These are phyloP conservation scores for Timema cristinae DNA, from an alignment of 2,888 invertebrate species.

Conservation along the genomic window DNA sequence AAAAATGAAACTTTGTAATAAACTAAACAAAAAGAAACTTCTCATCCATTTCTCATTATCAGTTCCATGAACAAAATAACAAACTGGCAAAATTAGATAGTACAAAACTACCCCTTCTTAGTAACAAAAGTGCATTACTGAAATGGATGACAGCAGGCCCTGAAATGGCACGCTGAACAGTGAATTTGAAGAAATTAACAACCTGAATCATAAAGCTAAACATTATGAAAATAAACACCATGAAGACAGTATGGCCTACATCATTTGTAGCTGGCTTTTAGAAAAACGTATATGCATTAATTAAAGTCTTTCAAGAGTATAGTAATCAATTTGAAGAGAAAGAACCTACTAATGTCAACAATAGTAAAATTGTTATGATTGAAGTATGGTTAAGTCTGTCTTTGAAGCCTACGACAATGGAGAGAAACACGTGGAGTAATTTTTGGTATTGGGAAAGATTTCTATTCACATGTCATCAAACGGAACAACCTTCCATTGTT, in stretches of 20 bases:
- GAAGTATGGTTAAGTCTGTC: conserved; percentile 1
- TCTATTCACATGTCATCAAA: conserved; percentile 9
- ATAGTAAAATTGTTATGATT: background rate
- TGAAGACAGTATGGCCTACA: background rate
- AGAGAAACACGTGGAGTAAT: background rate
- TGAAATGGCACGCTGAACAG: too few relatives aligned
- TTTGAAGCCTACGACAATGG: background rate
- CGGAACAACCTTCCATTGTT: background rate
- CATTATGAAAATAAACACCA: background rate
- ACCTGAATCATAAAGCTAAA: too few relatives aligned
- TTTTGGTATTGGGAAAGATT: conserved; percentile 1
- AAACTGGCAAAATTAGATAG: background rate
- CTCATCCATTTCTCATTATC: background rate
- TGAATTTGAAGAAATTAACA: too few relatives aligned
- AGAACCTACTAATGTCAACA: background rate
- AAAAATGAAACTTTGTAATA: background rate
- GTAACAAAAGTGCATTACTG: too few relatives aligned
- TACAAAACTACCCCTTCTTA: too few relatives aligned
- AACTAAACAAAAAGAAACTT: background rate
- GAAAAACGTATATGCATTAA: background rate
- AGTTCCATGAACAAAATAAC: background rate
- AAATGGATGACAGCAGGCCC: too few relatives aligned
- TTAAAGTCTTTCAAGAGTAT: background rate
- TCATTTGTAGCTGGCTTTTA: background rate
- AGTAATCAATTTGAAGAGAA: background rate